phyloP scores from a whole-genome alignment of 1,140 invertebrate species.

The Teleogryllus occipitalis region DNA sequence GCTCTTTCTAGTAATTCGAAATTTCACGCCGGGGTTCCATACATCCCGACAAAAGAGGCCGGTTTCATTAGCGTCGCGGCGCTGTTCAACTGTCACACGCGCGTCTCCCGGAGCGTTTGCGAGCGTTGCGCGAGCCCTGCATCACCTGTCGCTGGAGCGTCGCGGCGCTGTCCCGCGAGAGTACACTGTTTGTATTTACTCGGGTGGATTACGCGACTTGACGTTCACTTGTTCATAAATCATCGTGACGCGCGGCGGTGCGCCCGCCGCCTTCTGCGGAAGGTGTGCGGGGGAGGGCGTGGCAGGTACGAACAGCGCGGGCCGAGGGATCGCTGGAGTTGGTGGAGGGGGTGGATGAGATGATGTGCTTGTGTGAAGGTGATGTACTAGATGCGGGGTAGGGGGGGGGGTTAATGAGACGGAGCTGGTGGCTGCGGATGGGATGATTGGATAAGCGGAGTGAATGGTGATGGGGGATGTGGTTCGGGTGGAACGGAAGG shows the following conservation, averaged over 20 bases:
- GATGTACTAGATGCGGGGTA: too few species aligned
- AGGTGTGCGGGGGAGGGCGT: not conserved
- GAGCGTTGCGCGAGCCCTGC: not conserved
- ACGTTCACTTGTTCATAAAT: conserved; percentile 5
- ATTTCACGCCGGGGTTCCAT: not conserved
- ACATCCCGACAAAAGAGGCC: not conserved
- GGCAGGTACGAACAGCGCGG: not conserved
- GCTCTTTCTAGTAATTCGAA: not conserved
- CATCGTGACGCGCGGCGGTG: not conserved
- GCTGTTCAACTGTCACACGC: not conserved
- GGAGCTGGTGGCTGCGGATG: too few species aligned
- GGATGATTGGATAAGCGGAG: too few species aligned
- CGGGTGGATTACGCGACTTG: not conserved
- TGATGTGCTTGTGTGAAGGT: too few species aligned
- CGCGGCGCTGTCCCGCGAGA: too few species aligned
- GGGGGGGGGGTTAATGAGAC: too few species aligned
- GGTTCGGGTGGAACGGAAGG: too few species aligned
- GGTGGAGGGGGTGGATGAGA: not conserved
- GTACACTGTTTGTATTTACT: not conserved
- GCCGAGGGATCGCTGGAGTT: not conserved
- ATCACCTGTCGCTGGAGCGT: not conserved
- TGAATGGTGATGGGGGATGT: too few species aligned
- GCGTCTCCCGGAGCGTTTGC: not conserved
- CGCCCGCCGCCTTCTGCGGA: not conserved
- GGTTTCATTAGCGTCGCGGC: not conserved